Base-by-base conservation (phyloP, 2,113 vertebrate genomes). In the Hemichromis elongatus region DNA sequence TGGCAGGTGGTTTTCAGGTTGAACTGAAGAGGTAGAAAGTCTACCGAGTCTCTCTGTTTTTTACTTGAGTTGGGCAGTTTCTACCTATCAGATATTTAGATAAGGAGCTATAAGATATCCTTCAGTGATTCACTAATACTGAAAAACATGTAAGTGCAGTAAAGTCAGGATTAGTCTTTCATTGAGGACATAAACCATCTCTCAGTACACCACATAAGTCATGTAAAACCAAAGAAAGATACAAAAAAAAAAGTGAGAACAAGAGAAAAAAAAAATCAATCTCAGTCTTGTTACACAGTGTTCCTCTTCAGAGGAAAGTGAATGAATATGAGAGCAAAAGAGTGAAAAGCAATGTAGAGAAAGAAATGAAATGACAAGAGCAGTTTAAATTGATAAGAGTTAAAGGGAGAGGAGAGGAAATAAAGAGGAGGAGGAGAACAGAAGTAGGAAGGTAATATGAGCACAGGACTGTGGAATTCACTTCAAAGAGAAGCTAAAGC, bases 401-500 rank as follows among this genome's bases (percentile, higher is more conserved):
- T 68, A 19, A 73, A 33, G 79, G 66, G 80, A 81, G 68, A 79
- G 55, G 84, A 66, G 55, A 88, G 53, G 56, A 88, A 80, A 82
- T 70, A 87, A 84, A 88, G 61, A 80, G 26, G 79, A 80, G 42
- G 66, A 55, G 79, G 70, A 85, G 68, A 50, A 83, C 83, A 83
- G 79, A 85, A 24, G 84, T 78, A 57, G 21, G 66, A 57, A 90
- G 81, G 90, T 80, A 86, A 86, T 80, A 79, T 53, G 86, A 90
- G 88, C 88, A 52, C 73, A 89, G 79, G 83, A 75, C 79, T 16
- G 78, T 86, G 90, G 90, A 93, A 91, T 92, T 91, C 89, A 93
- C 88, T 90, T 92, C 88, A 94, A 93, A 92, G 92, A 80, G 26
- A 83, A 88, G 88, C 81, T 83, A 45, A 85, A 91, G 73, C 84